phyloP scores from a whole-genome alignment of 2,113 vertebrate genomes.

The Scomber colias region DNA sequence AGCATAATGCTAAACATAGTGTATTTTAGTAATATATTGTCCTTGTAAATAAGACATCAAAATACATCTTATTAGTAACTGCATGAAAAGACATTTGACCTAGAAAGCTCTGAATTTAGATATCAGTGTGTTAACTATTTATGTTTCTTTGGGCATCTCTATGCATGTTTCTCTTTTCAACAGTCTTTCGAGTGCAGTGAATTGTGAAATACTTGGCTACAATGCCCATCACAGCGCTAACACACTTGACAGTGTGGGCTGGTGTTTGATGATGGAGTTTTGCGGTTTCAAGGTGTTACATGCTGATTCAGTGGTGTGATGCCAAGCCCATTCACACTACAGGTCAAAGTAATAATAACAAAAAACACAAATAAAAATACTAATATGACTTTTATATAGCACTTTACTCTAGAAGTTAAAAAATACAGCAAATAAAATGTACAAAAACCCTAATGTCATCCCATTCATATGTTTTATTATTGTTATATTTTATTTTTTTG shows the following conservation, averaged over 20 bases:
- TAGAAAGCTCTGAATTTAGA: background rate
- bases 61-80: background rate
- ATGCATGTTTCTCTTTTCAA: slow-evolving; percentile 66
- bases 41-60: no score
- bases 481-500: background rate
- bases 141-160: slow-evolving; percentile 36
- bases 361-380: background rate
- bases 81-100: background rate
- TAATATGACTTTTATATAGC: background rate
- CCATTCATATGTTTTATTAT: background rate
- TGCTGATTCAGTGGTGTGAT: slow-evolving; percentile 93
- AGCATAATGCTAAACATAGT: background rate
- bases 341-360: slow-evolving; percentile 41
- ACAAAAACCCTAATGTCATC: slow-evolving; percentile 3
- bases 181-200: slow-evolving; percentile 76
- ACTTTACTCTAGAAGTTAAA: background rate
- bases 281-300: slow-evolving; percentile 86
- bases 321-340: slow-evolving; percentile 84
- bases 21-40: background rate
- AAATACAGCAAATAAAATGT: slow-evolving; percentile 5
- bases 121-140: background rate
- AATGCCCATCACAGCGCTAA: slow-evolving; percentile 75
- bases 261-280: slow-evolving; percentile 77
- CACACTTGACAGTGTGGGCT: slow-evolving; percentile 70
- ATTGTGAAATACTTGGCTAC: slow-evolving; percentile 78